These are phyloP conservation scores for Sphyrna mokarran DNA, from an alignment of 2,113 vertebrate genomes.

Conservation along the genomic window DNA sequence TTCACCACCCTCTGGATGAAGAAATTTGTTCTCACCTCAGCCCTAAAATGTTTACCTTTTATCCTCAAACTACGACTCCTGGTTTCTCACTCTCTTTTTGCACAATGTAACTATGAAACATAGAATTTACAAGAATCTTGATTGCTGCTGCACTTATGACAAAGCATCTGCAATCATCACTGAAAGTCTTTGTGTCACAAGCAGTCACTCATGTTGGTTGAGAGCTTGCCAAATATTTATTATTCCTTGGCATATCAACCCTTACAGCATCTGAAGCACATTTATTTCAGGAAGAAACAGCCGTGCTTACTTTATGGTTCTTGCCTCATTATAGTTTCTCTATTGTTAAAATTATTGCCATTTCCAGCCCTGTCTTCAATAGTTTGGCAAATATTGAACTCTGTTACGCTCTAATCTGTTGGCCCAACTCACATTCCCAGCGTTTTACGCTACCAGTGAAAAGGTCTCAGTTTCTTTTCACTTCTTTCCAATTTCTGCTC, in stretches of 20 bases:
- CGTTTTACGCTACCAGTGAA: neutral
- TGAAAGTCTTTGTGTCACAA: neutral
- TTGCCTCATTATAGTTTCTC: neutral
- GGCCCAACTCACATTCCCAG: neutral
- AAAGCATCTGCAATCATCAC: neutral
- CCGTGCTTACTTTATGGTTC: neutral
- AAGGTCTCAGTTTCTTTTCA: neutral
- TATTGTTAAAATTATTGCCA: neutral
- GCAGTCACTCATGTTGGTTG: neutral
- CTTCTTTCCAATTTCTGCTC: neutral
- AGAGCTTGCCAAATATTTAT: neutral
- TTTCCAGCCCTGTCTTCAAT: neutral
- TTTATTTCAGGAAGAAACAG: neutral
- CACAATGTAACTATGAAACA: neutral
- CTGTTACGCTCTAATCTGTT: neutral
- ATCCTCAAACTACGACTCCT: no score
- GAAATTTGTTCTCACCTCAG: no score
- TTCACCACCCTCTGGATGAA: no score
- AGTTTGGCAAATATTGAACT: neutral
- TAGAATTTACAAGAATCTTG: neutral
- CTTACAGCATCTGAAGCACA: neutral
- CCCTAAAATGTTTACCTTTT: no score
- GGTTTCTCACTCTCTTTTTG: neutral
- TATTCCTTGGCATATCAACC: neutral
- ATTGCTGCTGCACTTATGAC: neutral